Evolutionary conservation across 2,113 vertebrate species (phyloP).

Genomic region (Hassar affinis): DNA sequence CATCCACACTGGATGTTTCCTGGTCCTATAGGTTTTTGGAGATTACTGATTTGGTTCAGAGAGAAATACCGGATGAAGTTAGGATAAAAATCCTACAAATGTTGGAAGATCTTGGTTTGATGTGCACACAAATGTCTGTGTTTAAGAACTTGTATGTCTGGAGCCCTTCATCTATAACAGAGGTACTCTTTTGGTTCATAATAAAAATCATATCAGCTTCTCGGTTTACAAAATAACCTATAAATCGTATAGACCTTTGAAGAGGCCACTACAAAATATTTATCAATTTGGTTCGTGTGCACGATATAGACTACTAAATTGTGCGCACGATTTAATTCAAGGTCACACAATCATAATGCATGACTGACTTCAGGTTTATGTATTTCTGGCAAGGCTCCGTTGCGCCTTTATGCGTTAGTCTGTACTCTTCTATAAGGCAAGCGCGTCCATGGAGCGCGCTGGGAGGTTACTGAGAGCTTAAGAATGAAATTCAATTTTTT

Average conservation of each 20-base stretch:
- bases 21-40: background rate
- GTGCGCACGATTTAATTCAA: background rate
- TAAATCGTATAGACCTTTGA: background rate
- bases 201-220: background rate
- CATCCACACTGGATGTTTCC: background rate
- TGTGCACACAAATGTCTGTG: background rate
- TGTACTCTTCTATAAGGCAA: background rate
- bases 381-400: background rate
- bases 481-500: background rate
- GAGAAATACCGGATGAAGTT: background rate
- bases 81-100: background rate
- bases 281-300: background rate
- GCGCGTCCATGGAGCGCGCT: background rate
- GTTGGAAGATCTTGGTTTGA: background rate
- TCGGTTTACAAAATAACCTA: background rate
- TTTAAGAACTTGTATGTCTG: background rate
- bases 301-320: background rate
- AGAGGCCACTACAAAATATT: background rate
- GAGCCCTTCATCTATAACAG: conserved; percentile 2
- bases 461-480: background rate
- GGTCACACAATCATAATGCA: background rate
- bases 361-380: background rate
- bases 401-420: background rate
- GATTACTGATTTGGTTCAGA: background rate
- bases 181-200: conserved; percentile 10